These are phyloP conservation scores for Jordanella pulchra DNA, from an alignment of 2,797 vertebrate species.

Conservation along the genomic window DNA sequence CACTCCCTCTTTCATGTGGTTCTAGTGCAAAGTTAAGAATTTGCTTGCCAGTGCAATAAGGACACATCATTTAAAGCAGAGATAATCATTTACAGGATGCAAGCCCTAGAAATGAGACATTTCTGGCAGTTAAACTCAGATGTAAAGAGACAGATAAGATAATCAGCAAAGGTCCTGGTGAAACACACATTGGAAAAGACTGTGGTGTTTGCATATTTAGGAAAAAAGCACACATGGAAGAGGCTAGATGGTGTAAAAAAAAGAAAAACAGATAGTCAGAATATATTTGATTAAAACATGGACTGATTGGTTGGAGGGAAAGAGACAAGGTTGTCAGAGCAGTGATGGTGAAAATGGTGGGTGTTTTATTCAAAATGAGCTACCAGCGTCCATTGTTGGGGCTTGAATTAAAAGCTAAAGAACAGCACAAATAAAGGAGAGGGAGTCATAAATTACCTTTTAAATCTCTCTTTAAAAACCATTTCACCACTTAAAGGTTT, in stretches of 20 bases:
- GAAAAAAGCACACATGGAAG: neutral
- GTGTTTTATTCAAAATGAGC: neutral
- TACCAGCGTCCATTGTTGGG: neutral
- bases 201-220: neutral
- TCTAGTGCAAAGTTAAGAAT: neutral
- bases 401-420: neutral
- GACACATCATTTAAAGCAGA: neutral
- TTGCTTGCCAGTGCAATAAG: neutral
- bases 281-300: neutral
- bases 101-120: neutral
- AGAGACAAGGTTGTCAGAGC: neutral
- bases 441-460: neutral
- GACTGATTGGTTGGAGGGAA: neutral
- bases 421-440: neutral
- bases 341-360: neutral
- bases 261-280: neutral
- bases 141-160: neutral
- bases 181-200: neutral
- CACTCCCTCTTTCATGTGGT: neutral
- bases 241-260: neutral
- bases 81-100: conserved; percentile 1
- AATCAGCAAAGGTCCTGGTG: neutral
- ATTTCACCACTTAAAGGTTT: neutral
- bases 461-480: neutral
- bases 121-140: neutral